These are phyloP conservation scores for Poecilia latipinna DNA, from an alignment of 2,113 vertebrate genomes.

Conservation along the genomic window DNA sequence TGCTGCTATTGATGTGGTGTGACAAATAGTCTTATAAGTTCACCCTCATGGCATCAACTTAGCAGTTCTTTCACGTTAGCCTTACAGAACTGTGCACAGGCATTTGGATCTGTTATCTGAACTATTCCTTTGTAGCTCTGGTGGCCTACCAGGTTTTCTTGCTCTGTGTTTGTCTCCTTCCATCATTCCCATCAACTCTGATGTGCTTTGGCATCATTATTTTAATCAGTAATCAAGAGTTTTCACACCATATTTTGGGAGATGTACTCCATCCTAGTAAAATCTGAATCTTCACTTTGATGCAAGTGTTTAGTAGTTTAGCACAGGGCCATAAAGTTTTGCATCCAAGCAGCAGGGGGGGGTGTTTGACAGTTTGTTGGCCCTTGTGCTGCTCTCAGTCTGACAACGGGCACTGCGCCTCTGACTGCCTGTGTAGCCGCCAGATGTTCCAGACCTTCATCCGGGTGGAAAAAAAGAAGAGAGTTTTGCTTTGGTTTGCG, in stretches of 20 bases:
- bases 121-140: no score
- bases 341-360: not conserved
- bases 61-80: constrained; percentile 18
- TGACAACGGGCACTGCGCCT: no score
- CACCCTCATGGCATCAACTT: not conserved
- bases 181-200: no score
- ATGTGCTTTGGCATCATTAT: not conserved
- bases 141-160: no score
- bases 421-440: not conserved
- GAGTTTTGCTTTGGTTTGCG: not conserved
- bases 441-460: not conserved
- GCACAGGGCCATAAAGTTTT: not conserved
- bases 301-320: not conserved
- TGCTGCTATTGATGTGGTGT: not conserved
- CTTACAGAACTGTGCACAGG: no score
- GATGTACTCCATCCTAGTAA: not conserved
- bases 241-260: not conserved
- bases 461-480: no score
- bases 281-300: not conserved
- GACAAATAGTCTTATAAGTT: not conserved
- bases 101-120: no score
- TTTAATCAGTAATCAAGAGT: not conserved
- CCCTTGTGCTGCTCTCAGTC: not conserved
- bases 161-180: no score
- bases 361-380: not conserved